Evolutionary conservation across 2,113 vertebrate genomes (phyloP).

Genomic region (Oophaga pumilio): DNA sequence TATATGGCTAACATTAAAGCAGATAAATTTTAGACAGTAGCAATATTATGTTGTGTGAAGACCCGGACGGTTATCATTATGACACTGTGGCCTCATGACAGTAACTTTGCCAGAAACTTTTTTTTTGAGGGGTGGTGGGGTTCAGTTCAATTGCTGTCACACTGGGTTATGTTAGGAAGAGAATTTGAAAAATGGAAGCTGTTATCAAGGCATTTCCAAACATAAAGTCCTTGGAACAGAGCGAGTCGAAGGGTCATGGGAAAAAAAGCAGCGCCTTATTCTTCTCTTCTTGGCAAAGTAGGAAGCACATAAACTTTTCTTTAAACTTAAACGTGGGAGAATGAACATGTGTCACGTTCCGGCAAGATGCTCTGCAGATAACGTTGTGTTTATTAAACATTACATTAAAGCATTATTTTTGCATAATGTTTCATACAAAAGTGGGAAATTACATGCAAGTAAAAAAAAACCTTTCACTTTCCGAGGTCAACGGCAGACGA

Average conservation of each 20-base stretch:
- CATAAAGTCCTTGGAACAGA: constrained; percentile 76
- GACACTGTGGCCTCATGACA: constrained; percentile 17
- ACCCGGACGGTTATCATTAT: constrained; percentile 8
- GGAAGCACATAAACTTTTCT: constrained; percentile 61
- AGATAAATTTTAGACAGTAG: constrained; percentile 22
- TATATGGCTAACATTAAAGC: background rate
- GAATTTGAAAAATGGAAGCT: constrained; percentile 71
- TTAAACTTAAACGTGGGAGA: constrained; percentile 54
- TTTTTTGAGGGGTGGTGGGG: constrained; percentile 23
- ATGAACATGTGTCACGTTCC: constrained; percentile 4
- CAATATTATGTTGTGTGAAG: constrained; percentile 11
- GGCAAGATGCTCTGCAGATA: constrained; percentile 17
- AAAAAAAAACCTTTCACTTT: constrained; percentile 27
- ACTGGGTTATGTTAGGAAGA: constrained; percentile 60
- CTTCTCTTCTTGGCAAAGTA: constrained; percentile 73
- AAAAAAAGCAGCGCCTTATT: constrained; percentile 76
- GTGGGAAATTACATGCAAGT: background rate
- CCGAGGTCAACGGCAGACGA: background rate
- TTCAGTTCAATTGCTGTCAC: constrained; percentile 45
- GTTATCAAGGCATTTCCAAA: constrained; percentile 77
- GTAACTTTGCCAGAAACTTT: constrained; percentile 28
- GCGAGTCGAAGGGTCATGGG: constrained; percentile 79
- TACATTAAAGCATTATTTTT: constrained; percentile 19
- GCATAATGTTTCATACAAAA: background rate
- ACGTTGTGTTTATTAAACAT: background rate